Evolutionary conservation across 2,888 invertebrate genomes (phyloP).

Genomic region (Gibbula magus): DNA sequence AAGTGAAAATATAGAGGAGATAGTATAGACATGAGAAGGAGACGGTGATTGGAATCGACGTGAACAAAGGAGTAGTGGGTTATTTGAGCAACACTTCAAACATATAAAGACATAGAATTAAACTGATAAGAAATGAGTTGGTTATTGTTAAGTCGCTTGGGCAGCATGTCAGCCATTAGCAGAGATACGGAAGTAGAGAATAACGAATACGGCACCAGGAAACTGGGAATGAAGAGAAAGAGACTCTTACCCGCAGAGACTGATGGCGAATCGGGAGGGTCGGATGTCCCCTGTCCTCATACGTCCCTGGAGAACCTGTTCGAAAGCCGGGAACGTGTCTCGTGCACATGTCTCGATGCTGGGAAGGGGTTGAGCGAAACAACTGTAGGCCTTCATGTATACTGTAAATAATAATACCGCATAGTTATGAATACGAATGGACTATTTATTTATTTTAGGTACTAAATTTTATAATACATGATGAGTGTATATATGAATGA

Average conservation of each 20-base stretch:
- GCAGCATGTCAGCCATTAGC: neutral
- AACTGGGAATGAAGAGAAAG: neutral
- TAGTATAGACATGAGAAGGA: no score
- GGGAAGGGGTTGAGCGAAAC: neutral
- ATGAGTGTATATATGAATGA: no score
- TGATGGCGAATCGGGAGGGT: neutral
- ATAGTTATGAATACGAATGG: no score
- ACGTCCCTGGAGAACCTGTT: neutral
- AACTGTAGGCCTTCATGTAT: neutral
- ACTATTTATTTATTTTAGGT: no score
- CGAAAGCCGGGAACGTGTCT: neutral
- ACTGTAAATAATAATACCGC: neutral
- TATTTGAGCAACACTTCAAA: no score
- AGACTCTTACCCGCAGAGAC: constrained; percentile 14
- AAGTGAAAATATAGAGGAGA: neutral
- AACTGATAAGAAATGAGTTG: neutral
- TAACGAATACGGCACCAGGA: neutral
- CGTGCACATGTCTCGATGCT: neutral
- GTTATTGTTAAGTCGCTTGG: neutral
- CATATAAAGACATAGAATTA: no score
- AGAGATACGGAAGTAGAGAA: neutral
- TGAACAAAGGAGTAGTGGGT: no score
- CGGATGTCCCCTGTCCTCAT: neutral
- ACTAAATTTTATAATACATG: no score
- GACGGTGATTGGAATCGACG: no score